Percentiles rank a stretch among this genome's conserved stretches.
Conservation (phyloP, 1,140 invertebrate genomes). For the Cecropterus lyciades region DNA sequence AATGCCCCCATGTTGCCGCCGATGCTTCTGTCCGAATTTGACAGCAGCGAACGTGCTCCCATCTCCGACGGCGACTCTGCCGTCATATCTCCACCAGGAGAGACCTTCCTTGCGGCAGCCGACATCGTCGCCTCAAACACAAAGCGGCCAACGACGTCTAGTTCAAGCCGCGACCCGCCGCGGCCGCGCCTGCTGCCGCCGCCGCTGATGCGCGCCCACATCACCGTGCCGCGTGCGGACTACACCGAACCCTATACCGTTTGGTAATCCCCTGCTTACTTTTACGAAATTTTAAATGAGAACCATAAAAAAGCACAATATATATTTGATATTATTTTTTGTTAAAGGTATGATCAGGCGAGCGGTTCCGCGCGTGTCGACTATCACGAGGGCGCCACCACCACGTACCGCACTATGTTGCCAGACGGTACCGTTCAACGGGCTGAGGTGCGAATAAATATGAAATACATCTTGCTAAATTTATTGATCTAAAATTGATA, state of each 20-base stretch:
- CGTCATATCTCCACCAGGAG: no score
- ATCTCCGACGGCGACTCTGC: constrained; percentile 3
- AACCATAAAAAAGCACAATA: no score
- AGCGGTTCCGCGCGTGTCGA: constrained; percentile 58
- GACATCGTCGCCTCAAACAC: neutral
- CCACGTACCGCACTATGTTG: constrained; percentile 46
- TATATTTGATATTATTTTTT: no score
- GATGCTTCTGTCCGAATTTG: constrained; percentile 44
- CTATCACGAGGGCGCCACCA: constrained; percentile 57
- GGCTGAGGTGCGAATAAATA: constrained; percentile 45
- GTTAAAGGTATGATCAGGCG: constrained; percentile 56
- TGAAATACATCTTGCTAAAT: no score
- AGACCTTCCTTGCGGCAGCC: no score
- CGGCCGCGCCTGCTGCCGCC: constrained; percentile 47
- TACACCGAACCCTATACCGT: constrained; percentile 60
- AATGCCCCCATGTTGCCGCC: constrained; percentile 52
- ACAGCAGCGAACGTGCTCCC: constrained; percentile 38
- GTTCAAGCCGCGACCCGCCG: constrained; percentile 16
- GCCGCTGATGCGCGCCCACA: constrained; percentile 46
- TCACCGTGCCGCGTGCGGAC: constrained; percentile 60
- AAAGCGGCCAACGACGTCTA: neutral
- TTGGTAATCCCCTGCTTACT: constrained; percentile 39
- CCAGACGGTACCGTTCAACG: constrained; percentile 48
- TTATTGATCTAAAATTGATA: no score
- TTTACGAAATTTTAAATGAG: no score